Percentiles rank a stretch among this genome's conserved stretches.
Evolutionary conservation across 2,797 vertebrate genomes (phyloP).

Genomic region (Catharus ustulatus): DNA sequence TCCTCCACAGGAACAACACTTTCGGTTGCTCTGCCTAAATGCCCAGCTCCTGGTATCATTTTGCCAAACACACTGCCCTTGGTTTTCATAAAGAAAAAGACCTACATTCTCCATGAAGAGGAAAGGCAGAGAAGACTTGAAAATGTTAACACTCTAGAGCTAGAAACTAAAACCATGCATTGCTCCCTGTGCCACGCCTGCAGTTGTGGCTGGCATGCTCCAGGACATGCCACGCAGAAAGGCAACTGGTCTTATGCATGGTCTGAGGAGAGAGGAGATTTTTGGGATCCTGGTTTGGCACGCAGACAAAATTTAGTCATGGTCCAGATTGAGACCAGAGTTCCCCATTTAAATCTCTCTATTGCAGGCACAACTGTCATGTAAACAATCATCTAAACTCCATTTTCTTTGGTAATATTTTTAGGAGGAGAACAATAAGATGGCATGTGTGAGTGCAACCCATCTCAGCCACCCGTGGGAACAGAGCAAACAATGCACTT

Average conservation of each 20-base stretch:
- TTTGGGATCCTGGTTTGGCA: background rate
- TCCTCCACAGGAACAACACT: background rate
- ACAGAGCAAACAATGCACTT: background rate
- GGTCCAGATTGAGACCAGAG: background rate
- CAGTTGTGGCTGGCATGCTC: accelerated
- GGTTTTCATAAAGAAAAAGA: background rate
- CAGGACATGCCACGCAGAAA: background rate
- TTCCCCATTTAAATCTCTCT: background rate
- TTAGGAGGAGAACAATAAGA: conserved; percentile 37
- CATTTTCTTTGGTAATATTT: conserved; percentile 23
- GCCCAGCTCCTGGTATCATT: background rate
- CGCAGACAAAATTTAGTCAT: background rate
- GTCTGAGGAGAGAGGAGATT: background rate
- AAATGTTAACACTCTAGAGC: background rate
- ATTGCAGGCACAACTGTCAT: background rate
- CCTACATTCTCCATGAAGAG: background rate
- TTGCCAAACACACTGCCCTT: background rate
- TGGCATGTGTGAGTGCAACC: background rate
- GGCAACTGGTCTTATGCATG: accelerated
- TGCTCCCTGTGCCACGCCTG: accelerated
- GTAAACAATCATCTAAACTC: background rate
- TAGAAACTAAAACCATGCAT: background rate
- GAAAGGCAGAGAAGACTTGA: background rate
- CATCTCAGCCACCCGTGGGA: background rate
- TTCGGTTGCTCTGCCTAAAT: background rate